Evolutionary conservation across 2,113 vertebrate genomes (phyloP).

Genomic region (Myocastor coypus): DNA sequence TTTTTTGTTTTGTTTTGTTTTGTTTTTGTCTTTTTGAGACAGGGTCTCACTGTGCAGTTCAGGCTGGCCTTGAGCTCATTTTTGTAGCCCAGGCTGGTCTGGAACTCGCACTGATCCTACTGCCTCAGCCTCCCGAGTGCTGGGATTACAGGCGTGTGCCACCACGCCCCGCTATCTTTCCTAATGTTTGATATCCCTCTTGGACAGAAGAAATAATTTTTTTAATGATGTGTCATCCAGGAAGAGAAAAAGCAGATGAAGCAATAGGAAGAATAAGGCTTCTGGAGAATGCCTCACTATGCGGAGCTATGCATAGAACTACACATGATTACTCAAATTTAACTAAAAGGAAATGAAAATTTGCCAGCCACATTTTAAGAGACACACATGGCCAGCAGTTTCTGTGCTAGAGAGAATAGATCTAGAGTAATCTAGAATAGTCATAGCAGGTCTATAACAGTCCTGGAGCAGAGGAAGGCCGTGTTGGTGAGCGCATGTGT

Average conservation of each 20-base stretch:
- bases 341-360: background rate
- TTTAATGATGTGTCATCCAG: slow-evolving; percentile 64
- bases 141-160: too few species aligned
- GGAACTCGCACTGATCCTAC: too few species aligned
- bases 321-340: background rate
- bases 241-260: background rate
- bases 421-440: background rate
- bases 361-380: background rate
- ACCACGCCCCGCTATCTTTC: too few species aligned
- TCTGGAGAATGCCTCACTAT: background rate
- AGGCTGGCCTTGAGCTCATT: too few species aligned
- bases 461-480: background rate
- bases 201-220: slow-evolving; percentile 63
- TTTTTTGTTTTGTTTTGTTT: too few species aligned
- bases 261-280: background rate
- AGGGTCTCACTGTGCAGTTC: too few species aligned
- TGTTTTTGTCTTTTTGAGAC: too few species aligned
- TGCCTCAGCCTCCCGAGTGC: too few species aligned
- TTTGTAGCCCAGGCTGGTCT: too few species aligned
- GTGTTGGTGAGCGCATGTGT: rapidly evolving
- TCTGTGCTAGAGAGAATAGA: background rate
- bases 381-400: background rate
- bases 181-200: slow-evolving; percentile 44
- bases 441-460: background rate
- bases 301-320: background rate